A percentile compares a stretch with the other conserved stretches of the same genome.
These are phyloP conservation scores for Misgurnus anguillicaudatus DNA, from an alignment of 2,113 vertebrate genomes.

Conservation along the genomic window DNA sequence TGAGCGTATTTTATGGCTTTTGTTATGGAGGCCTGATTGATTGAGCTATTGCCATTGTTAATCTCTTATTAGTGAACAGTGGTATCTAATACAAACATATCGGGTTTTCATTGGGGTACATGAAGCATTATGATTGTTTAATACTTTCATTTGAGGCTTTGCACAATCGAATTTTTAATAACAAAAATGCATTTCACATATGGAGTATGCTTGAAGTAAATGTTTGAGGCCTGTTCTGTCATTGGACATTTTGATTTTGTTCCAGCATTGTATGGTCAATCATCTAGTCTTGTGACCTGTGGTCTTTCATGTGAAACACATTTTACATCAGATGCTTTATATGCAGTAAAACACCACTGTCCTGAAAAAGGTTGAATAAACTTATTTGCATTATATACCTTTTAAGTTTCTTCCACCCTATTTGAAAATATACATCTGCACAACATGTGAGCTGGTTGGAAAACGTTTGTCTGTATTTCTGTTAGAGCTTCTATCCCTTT, in stretches of 20 bases:
- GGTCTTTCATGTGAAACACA: neutral
- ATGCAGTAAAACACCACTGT: too few species aligned
- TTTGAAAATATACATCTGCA: too few species aligned
- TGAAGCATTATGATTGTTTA: too few species aligned
- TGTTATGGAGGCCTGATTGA: conserved; percentile 19
- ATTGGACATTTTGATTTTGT: neutral
- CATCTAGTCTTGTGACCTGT: neutral
- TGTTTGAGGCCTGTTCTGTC: neutral
- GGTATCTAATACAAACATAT: neutral
- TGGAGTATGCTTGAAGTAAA: neutral
- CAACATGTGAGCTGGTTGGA: too few species aligned
- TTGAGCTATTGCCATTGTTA: neutral
- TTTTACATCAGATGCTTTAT: neutral
- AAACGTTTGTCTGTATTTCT: too few species aligned
- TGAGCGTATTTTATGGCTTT: conserved; percentile 6
- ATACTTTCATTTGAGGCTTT: too few species aligned
- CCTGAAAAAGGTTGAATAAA: too few species aligned
- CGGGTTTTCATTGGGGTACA: neutral
- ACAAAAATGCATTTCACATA: too few species aligned
- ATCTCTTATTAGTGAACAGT: neutral
- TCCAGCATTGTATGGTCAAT: neutral
- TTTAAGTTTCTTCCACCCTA: too few species aligned
- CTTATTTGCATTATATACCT: too few species aligned
- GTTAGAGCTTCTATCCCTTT: too few species aligned
- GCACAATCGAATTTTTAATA: too few species aligned